Conservation (phyloP, 2,888 invertebrate genomes). For the Amiota mariae region DNA sequence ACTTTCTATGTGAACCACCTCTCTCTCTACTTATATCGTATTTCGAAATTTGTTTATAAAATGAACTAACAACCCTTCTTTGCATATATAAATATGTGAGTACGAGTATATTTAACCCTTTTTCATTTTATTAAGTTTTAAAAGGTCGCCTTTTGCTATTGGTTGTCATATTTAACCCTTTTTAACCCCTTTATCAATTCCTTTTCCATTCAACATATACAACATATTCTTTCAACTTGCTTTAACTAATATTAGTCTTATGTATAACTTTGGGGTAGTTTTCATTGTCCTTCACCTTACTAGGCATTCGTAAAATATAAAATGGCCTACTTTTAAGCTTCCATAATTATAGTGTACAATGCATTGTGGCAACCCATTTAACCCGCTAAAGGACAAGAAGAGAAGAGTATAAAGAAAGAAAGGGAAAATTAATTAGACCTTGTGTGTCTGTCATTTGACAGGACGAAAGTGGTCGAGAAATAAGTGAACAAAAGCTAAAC, state of each 20-base stretch:
- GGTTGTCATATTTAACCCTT: not conserved
- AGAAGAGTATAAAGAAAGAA: too few relatives aligned
- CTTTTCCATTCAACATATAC: too few relatives aligned
- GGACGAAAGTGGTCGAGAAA: constrained; percentile 41
- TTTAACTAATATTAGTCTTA: not conserved
- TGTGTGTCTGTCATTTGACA: not conserved
- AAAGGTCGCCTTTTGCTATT: too few relatives aligned
- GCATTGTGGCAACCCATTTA: constrained; percentile 48
- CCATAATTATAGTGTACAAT: constrained; percentile 44
- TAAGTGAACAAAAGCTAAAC: constrained; percentile 31
- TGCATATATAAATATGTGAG: not conserved
- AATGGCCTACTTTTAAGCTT: not conserved
- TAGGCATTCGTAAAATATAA: constrained; percentile 7
- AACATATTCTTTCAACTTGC: too few relatives aligned
- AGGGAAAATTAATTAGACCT: constrained; percentile 54
- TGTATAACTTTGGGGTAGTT: not conserved
- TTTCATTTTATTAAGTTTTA: too few relatives aligned
- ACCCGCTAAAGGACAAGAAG: constrained; percentile 41
- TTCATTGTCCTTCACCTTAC: not conserved
- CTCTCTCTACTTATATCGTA: too few relatives aligned
- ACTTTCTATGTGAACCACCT: too few relatives aligned
- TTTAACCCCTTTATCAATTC: constrained; percentile 8
- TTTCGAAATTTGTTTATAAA: not conserved
- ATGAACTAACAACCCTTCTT: not conserved
- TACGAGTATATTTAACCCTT: not conserved